These are phyloP conservation scores for Haliclystus octoradiatus DNA, from an alignment of 30 jellyfish, hydroid and myxozoan species.

Conservation along the genomic window DNA sequence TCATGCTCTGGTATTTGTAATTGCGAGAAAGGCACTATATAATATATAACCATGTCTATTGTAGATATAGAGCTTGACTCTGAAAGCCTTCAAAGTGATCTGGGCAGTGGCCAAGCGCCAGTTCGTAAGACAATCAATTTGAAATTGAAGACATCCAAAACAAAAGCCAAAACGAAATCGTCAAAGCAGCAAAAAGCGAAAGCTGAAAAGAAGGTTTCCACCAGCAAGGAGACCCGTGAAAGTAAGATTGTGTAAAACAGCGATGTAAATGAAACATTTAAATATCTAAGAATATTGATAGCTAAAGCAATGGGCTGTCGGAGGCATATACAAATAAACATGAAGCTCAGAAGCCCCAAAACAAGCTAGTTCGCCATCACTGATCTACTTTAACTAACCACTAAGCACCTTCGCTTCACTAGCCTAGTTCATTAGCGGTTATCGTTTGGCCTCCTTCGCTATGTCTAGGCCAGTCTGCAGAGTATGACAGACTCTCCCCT, in stretches of 20 bases:
- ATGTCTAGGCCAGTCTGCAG: no score
- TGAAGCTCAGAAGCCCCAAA: no score
- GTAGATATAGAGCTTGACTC: slow-evolving; percentile 78
- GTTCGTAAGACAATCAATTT: slow-evolving; percentile 68
- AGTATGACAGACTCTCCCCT: no score
- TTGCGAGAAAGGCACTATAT: no score
- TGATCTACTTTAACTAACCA: no score
- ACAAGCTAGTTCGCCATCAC: no score
- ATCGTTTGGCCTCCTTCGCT: no score
- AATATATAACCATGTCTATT: neutral
- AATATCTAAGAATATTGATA: slow-evolving; percentile 2
- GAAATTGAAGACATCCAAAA: slow-evolving; percentile 70
- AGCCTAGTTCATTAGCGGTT: no score
- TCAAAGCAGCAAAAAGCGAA: slow-evolving; percentile 71
- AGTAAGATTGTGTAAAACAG: slow-evolving; percentile 12
- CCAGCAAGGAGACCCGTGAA: slow-evolving; percentile 13
- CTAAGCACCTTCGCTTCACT: no score
- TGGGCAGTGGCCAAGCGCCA: slow-evolving; percentile 49
- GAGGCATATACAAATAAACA: no score
- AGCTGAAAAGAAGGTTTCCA: slow-evolving; percentile 34
- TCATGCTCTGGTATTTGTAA: neutral
- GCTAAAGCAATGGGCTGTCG: no score
- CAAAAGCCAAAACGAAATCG: slow-evolving; percentile 40
- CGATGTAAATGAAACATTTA: slow-evolving; percentile 7
- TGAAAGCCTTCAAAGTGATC: slow-evolving; percentile 53